Percentiles rank a stretch among this genome's conserved stretches.
Conservation (phyloP, 1,140 invertebrate species). For the Megathymus violae region DNA sequence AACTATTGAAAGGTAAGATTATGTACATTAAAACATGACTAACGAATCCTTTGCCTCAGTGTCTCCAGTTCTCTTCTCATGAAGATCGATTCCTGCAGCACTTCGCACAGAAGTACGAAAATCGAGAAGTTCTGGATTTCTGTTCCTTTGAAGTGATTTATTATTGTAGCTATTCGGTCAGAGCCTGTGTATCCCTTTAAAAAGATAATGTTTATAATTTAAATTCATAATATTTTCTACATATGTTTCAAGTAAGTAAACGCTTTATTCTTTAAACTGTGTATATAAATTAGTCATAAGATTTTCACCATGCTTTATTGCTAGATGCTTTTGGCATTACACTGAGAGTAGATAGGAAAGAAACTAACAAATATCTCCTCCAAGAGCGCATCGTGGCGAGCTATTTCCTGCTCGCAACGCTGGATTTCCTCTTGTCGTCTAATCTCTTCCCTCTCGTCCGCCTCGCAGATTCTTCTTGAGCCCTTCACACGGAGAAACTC, state of each 20-base stretch:
- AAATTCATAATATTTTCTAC: too few relatives aligned
- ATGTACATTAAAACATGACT: conserved; percentile 48
- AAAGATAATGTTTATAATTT: background rate
- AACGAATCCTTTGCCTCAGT: conserved; percentile 74
- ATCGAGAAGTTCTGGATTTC: conserved; percentile 93
- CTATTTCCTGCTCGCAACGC: conserved; percentile 87
- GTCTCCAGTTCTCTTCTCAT: conserved; percentile 65
- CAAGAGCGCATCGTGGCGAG: conserved; percentile 87
- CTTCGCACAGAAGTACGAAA: conserved; percentile 93
- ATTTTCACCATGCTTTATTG: too few relatives aligned
- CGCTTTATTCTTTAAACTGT: too few relatives aligned
- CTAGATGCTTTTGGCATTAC: too few relatives aligned
- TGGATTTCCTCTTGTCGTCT: conserved; percentile 84
- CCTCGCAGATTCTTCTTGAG: conserved; percentile 88
- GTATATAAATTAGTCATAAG: too few relatives aligned
- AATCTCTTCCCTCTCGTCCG: conserved; percentile 87
- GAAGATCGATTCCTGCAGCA: conserved; percentile 88
- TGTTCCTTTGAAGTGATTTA: conserved; percentile 87
- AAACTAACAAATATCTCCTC: conserved; percentile 85
- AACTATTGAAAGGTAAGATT: background rate
- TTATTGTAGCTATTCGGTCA: conserved; percentile 87
- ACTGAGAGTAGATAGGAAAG: too few relatives aligned
- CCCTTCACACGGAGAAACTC: conserved; percentile 91
- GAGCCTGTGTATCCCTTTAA: conserved; percentile 83
- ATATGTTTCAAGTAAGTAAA: too few relatives aligned